phyloP scores from a whole-genome alignment of 2,797 vertebrate genomes.

The Sebastes nivosus region DNA sequence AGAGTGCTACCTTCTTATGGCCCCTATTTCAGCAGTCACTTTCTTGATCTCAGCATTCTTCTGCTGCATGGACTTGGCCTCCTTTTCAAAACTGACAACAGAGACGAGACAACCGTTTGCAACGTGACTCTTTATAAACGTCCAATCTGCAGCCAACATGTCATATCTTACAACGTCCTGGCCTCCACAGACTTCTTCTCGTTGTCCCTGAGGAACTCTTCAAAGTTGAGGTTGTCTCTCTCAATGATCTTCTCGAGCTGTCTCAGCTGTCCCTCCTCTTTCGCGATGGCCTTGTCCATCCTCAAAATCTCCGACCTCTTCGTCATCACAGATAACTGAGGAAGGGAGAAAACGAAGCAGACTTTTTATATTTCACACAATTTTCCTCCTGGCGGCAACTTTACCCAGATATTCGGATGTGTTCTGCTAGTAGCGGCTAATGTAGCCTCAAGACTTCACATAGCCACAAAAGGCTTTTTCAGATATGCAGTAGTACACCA shows the following conservation, averaged over 20 bases:
- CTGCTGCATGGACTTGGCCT: slow-evolving; percentile 85
- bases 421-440: neutral
- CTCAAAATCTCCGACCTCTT: slow-evolving; percentile 84
- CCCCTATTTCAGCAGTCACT: slow-evolving; percentile 83
- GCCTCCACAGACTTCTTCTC: slow-evolving; percentile 86
- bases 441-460: too few species aligned
- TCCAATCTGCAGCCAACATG: neutral
- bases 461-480: neutral
- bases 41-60: slow-evolving; percentile 84
- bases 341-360: neutral
- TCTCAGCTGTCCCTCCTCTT: slow-evolving; percentile 83
- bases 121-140: neutral
- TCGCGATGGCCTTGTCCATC: slow-evolving; percentile 77
- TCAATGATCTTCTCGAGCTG: slow-evolving; percentile 83
- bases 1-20: slow-evolving; percentile 84
- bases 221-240: slow-evolving; percentile 82
- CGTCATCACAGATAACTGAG: slow-evolving; percentile 83
- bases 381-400: neutral
- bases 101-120: neutral
- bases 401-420: neutral
- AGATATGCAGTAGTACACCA: too few species aligned
- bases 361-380: neutral
- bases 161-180: slow-evolving; percentile 82
- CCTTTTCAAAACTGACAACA: slow-evolving; percentile 85
- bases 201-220: slow-evolving; percentile 88